Evolutionary conservation across 1,140 invertebrate genomes (phyloP).

Genomic region (Reticulitermes speratus): DNA sequence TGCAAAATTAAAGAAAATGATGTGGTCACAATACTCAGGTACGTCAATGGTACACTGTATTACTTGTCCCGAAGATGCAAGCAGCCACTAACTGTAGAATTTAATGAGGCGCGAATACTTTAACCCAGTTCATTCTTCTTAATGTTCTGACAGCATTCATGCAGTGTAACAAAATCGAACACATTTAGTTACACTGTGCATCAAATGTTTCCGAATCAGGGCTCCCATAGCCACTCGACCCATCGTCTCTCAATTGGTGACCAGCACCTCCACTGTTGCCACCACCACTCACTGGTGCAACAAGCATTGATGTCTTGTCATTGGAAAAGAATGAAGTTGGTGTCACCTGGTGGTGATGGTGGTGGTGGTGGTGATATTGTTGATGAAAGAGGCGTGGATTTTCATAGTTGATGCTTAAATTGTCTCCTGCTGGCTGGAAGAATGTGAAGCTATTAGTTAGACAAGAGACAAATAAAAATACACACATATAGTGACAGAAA

Average conservation of each 20-base stretch:
- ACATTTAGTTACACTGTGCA: conserved; percentile 39
- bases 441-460: conserved; percentile 36
- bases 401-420: conserved; percentile 40
- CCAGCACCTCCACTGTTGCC: conserved; percentile 39
- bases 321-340: neutral
- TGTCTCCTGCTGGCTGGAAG: conserved; percentile 48
- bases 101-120: neutral
- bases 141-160: neutral
- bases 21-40: no score
- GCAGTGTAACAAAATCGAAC: neutral
- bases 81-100: conserved; percentile 1
- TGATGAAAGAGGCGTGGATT: conserved; percentile 17
- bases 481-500: neutral
- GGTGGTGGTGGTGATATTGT: neutral
- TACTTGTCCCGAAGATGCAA: neutral
- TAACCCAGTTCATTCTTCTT: neutral
- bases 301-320: conserved; percentile 2
- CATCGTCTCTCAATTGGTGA: conserved; percentile 55
- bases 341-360: conserved; percentile 15
- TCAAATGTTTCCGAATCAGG: conserved; percentile 63
- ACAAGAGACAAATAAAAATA: neutral
- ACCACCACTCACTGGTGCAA: conserved; percentile 12
- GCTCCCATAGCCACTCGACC: conserved; percentile 61
- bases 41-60: no score
- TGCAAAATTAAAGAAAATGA: no score